These are phyloP conservation scores for Odontomachus brunneus DNA, from an alignment of 1,140 invertebrate species.

Conservation along the genomic window DNA sequence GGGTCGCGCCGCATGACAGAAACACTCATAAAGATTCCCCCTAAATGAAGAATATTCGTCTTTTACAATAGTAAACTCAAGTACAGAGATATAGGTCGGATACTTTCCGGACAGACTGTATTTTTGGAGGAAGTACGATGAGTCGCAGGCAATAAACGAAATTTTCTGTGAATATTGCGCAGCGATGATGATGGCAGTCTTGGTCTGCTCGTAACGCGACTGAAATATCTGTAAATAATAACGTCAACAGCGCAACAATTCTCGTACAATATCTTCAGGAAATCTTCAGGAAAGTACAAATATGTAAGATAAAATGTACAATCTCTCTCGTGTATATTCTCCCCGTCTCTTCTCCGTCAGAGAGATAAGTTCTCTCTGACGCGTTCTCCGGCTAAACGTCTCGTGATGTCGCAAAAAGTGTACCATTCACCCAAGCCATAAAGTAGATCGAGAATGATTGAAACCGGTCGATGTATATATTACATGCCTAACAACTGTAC, in stretches of 20 bases:
- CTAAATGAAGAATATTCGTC: too few species aligned
- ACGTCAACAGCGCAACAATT: background rate
- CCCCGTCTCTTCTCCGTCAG: too few species aligned
- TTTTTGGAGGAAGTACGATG: too few species aligned
- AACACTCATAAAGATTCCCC: too few species aligned
- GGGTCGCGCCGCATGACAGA: too few species aligned
- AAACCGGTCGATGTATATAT: slow-evolving; percentile 32
- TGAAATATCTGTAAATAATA: slow-evolving; percentile 26
- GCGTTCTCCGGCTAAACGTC: background rate
- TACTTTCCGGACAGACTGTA: too few species aligned
- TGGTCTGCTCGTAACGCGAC: too few species aligned
- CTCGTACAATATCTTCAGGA: background rate
- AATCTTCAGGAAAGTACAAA: background rate
- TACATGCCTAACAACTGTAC: slow-evolving; percentile 29
- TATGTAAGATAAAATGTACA: background rate
- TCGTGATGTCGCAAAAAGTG: slow-evolving; percentile 13
- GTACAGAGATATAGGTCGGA: too few species aligned
- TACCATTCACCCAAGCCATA: background rate
- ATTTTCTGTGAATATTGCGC: slow-evolving; percentile 1
- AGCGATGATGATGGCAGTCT: background rate
- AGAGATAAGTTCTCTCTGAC: background rate
- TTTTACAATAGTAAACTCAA: too few species aligned
- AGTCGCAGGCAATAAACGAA: too few species aligned
- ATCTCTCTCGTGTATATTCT: background rate
- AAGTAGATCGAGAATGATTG: slow-evolving; percentile 11